Conservation (phyloP, 2,888 invertebrate genomes). For the Quadroppia sp. region DNA sequence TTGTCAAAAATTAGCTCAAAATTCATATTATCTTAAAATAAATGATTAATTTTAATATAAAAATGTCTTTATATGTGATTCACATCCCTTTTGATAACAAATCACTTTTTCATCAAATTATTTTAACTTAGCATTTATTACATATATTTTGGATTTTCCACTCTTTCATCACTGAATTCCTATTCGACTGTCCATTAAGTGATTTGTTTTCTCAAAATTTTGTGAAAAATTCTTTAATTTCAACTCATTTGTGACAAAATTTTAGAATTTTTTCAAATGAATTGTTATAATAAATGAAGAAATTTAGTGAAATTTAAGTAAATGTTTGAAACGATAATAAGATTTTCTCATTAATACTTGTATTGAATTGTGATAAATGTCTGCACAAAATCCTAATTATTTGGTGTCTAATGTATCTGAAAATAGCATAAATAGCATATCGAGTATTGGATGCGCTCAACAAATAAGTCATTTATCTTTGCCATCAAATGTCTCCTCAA, state of each 20-base stretch:
- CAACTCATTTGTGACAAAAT: neutral
- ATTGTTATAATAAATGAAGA: neutral
- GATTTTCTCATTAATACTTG: neutral
- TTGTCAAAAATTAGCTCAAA: too few relatives aligned
- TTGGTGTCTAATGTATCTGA: constrained; percentile 4
- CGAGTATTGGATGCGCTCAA: constrained; percentile 10
- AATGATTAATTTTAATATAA: too few relatives aligned
- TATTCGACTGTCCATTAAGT: neutral
- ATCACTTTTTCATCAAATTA: too few relatives aligned
- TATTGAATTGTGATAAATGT: constrained; percentile 23
- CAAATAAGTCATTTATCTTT: constrained; percentile 28
- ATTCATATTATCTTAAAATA: too few relatives aligned
- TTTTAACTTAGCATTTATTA: too few relatives aligned
- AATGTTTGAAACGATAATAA: neutral
- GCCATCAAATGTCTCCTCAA: constrained; percentile 13
- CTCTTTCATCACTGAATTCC: neutral
- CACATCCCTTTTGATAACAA: too few relatives aligned
- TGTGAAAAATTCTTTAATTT: neutral
- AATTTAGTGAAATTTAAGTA: neutral
- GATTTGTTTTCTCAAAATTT: neutral
- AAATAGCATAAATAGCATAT: constrained; percentile 12
- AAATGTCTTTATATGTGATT: too few relatives aligned
- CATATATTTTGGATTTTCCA: constrained; percentile 26
- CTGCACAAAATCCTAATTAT: constrained; percentile 31
- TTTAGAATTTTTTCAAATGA: neutral